Conservation (phyloP, 2,113 vertebrate species). For the Dipodomys spectabilis region DNA sequence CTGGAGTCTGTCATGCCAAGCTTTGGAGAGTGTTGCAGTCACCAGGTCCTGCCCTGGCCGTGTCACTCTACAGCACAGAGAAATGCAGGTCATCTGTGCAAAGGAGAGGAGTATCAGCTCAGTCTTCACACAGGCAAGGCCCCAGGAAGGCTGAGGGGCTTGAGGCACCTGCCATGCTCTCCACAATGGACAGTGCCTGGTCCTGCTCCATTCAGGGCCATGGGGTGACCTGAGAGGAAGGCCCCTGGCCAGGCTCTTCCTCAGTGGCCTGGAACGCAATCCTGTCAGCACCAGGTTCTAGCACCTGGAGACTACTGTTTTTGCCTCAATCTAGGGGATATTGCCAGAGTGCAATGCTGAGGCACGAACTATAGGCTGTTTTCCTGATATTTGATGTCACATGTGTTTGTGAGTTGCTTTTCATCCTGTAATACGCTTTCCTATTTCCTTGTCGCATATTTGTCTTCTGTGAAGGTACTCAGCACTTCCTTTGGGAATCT, state of each 20-base stretch:
- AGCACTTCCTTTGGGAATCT: not conserved
- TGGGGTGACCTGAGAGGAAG: too few relatives aligned
- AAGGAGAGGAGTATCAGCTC: not conserved
- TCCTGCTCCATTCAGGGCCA: too few relatives aligned
- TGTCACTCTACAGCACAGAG: not conserved
- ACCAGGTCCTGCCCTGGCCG: not conserved
- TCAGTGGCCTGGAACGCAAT: too few relatives aligned
- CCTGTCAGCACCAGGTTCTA: rapidly evolving
- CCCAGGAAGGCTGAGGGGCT: rapidly evolving
- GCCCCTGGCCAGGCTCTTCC: not conserved
- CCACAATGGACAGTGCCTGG: too few relatives aligned
- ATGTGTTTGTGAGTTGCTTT: not conserved
- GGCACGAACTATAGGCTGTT: not conserved
- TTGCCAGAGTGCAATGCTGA: too few relatives aligned
- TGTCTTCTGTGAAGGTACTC: not conserved
- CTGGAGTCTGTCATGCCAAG: not conserved
- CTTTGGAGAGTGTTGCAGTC: not conserved
- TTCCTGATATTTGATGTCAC: not conserved
- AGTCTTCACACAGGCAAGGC: not conserved
- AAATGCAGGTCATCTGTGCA: not conserved
- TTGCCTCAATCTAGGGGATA: too few relatives aligned
- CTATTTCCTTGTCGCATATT: not conserved
- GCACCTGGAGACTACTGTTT: not conserved
- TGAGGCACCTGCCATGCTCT: not conserved
- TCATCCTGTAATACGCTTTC: not conserved